Base-by-base conservation (phyloP, 2,888 invertebrate genomes). In the Tenthredo scrophulariae region DNA sequence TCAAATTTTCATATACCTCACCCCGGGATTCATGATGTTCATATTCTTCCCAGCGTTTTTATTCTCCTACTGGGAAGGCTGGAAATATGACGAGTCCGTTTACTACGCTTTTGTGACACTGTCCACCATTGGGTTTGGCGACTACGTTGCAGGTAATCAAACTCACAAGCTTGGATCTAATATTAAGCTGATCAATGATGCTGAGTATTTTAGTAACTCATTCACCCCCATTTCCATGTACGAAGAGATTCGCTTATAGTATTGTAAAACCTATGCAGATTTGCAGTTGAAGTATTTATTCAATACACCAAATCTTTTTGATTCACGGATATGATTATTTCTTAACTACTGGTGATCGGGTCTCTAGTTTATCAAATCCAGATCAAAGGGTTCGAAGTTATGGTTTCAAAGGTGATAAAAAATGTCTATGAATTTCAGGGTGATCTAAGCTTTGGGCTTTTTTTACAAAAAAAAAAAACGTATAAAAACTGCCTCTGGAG, bases 111-210 rank as follows among this genome's bases (percentile, higher is more conserved):
- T 97, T 91, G 97, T 98, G 18, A 97, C 97, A 0, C 94, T 97
- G 15, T 97, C 97, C 2, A 98, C 98, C 4, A 98, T 98, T 87
- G 98, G 98, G 62, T 98, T 98, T 93, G 98, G 98, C n/a, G 98
- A 98, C 93, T 96, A 96, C 91, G 98, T 98, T 46, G 98, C 98
- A 93, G 97, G 97, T 97, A 94, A 90, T 89, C 33, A 50, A 33
- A 84, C n/a, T 29, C 2, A 65, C 67, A 0, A 33, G 5, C 18
- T 83, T 33, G 10, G 18, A 37, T 43, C 13, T 26, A 26, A 22
- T 10, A 18, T n/a, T 37, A 26, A 5, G 29, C 65, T 29, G 3
- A 15, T 29, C 5, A 33, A 80, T 22, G 50, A 3, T 33, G 15
- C 26, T 82, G 54, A 62, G 40, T 33, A 43, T 18, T 18, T 18